A percentile compares a stretch with the other conserved stretches of the same genome.
Conservation (phyloP, 2,888 invertebrate genomes). For the Cataglyphis cursor region DNA sequence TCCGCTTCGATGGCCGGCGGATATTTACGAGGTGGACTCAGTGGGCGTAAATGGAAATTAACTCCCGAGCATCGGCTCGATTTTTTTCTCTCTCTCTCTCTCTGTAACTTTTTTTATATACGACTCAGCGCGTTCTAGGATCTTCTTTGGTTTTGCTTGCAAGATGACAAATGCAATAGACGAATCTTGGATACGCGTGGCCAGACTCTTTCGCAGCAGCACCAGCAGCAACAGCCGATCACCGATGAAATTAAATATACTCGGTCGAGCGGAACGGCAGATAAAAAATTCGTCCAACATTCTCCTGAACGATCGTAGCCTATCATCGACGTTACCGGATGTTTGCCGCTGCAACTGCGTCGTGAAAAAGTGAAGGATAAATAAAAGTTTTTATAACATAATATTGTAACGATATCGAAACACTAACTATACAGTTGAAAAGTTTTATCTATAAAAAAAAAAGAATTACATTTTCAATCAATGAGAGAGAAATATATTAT, state of each 20-base stretch:
- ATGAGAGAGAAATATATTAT: not conserved
- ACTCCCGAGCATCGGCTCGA: not conserved
- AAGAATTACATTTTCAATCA: not conserved
- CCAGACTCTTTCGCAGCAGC: conserved; percentile 7
- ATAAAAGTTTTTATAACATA: not conserved
- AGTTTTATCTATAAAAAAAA: not conserved
- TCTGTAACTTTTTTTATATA: not conserved
- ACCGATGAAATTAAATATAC: conserved; percentile 48
- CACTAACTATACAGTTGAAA: not conserved
- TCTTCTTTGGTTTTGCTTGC: not conserved
- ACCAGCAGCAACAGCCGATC: conserved; percentile 8
- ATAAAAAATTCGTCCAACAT: conserved; percentile 44
- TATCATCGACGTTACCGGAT: conserved; percentile 21
- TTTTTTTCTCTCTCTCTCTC: not conserved
- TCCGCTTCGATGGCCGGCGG: conserved; percentile 20
- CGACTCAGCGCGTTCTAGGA: not conserved
- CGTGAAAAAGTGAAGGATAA: not conserved
- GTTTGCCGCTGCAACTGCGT: conserved; percentile 4
- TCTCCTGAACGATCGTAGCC: conserved; percentile 5
- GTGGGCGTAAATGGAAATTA: conserved; percentile 47
- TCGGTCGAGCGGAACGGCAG: conserved; percentile 39
- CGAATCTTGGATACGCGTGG: conserved; percentile 22
- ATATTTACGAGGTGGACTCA: conserved; percentile 43
- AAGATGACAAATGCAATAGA: not conserved
- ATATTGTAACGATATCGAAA: not conserved